Evolutionary conservation across 2,888 invertebrate genomes (phyloP).

Genomic region (Ornithoptera priamus): DNA sequence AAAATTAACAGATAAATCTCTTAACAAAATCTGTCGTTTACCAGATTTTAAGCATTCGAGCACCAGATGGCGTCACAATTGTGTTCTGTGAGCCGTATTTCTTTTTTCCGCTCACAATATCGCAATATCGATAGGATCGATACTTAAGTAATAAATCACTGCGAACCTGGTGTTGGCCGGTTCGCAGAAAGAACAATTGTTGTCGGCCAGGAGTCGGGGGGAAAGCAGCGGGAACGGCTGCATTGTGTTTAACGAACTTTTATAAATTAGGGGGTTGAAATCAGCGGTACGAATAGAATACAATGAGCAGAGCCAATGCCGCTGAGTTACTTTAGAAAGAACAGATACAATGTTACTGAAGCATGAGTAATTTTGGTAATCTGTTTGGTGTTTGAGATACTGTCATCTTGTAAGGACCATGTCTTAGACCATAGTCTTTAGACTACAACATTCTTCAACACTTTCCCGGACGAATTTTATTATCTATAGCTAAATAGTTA

Average conservation of each 20-base stretch:
- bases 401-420: no score
- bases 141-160: slow-evolving; percentile 54
- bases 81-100: slow-evolving; percentile 5
- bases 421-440: no score
- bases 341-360: no score
- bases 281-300: no score
- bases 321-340: no score
- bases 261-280: slow-evolving; percentile 16
- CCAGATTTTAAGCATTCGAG: background rate
- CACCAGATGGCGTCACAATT: slow-evolving; percentile 25
- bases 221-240: background rate
- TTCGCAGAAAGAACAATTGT: slow-evolving; percentile 26
- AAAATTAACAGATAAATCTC: slow-evolving; percentile 5
- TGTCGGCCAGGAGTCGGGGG: slow-evolving; percentile 3
- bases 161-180: slow-evolving; percentile 31
- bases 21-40: slow-evolving; percentile 1
- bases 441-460: no score
- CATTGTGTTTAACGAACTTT: slow-evolving; percentile 8
- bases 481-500: no score
- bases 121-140: slow-evolving; percentile 34
- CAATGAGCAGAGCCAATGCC: no score
- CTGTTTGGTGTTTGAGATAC: no score
- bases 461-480: no score
- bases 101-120: slow-evolving; percentile 31
- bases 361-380: no score